Percentiles rank a stretch among this genome's conserved stretches.
Evolutionary conservation across 2,113 vertebrate species (phyloP).

Genomic region (Eulemur rufifrons): DNA sequence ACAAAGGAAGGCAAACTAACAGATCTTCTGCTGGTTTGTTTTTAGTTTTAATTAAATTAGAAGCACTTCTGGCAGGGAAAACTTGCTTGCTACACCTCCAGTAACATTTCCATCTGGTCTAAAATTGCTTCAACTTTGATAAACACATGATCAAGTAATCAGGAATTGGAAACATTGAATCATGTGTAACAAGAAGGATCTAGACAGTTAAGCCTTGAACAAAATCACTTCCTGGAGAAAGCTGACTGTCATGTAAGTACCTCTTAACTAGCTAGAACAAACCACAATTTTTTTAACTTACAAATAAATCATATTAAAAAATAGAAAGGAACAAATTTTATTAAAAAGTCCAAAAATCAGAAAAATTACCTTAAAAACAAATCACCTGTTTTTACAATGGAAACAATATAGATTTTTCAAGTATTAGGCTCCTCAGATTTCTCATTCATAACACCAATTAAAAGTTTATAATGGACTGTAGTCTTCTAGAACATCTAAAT

Average conservation of each 20-base stretch:
- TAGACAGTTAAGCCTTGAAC: conserved; percentile 61
- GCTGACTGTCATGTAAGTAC: not conserved
- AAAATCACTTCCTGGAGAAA: conserved; percentile 71
- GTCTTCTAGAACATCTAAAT: conserved; percentile 39
- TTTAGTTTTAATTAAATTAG: conserved; percentile 84
- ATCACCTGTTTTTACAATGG: conserved; percentile 16
- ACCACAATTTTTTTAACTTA: not conserved
- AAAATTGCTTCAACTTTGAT: conserved; percentile 82
- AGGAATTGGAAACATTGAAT: conserved; percentile 76
- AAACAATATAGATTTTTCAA: conserved; percentile 34
- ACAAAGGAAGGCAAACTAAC: conserved; percentile 29
- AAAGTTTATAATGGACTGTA: conserved; percentile 9
- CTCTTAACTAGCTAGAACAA: conserved; percentile 37
- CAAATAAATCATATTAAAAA: conserved; percentile 4
- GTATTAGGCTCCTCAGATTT: conserved; percentile 26
- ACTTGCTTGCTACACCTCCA: conserved; percentile 70
- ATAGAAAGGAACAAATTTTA: not conserved
- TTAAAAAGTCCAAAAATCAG: conserved; percentile 10
- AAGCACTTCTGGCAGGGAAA: conserved; percentile 76
- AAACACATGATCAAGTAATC: conserved; percentile 74
- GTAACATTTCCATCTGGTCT: conserved; percentile 83
- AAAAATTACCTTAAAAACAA: conserved; percentile 32
- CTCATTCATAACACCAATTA: conserved; percentile 16
- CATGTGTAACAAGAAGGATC: conserved; percentile 57
- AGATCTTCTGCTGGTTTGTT: conserved; percentile 66